These are phyloP conservation scores for Scomber scombrus DNA, from an alignment of 2,113 vertebrate genomes.

Conservation along the genomic window DNA sequence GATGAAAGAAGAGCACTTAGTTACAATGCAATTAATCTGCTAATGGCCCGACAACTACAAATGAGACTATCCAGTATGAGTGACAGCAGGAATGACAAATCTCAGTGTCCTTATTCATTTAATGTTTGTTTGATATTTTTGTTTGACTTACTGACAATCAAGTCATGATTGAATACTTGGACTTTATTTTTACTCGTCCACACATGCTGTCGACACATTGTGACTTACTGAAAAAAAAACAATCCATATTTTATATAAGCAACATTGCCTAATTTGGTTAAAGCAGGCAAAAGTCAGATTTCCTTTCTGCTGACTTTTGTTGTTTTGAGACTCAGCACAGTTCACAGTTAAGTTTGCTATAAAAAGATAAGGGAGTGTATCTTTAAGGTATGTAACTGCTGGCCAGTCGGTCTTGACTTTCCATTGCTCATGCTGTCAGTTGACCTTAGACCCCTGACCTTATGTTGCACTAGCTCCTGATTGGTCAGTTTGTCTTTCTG, in stretches of 20 bases:
- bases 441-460: slow-evolving; percentile 76
- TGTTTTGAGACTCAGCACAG: not conserved
- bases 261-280: not conserved
- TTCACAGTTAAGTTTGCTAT: slow-evolving; percentile 24
- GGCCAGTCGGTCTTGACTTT: slow-evolving; percentile 56
- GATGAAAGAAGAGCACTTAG: slow-evolving; percentile 9
- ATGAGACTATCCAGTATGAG: not conserved
- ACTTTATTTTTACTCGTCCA: too few relatives aligned
- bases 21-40: not conserved
- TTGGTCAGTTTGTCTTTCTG: slow-evolving; percentile 64
- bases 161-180: not conserved
- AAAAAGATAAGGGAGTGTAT: slow-evolving; percentile 41
- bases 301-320: not conserved
- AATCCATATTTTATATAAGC: not conserved
- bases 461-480: slow-evolving; percentile 62
- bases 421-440: slow-evolving; percentile 58
- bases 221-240: not conserved
- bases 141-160: not conserved
- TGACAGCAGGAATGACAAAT: not conserved
- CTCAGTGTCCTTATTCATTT: too few relatives aligned
- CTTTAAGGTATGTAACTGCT: slow-evolving; percentile 34
- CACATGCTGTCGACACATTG: not conserved
- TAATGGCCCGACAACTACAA: not conserved
- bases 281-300: not conserved
- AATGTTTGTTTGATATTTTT: not conserved